Percentiles rank a stretch among this genome's conserved stretches.
Evolutionary conservation across 2,888 invertebrate species (phyloP).

Genomic region (Microctonus brassicae): DNA sequence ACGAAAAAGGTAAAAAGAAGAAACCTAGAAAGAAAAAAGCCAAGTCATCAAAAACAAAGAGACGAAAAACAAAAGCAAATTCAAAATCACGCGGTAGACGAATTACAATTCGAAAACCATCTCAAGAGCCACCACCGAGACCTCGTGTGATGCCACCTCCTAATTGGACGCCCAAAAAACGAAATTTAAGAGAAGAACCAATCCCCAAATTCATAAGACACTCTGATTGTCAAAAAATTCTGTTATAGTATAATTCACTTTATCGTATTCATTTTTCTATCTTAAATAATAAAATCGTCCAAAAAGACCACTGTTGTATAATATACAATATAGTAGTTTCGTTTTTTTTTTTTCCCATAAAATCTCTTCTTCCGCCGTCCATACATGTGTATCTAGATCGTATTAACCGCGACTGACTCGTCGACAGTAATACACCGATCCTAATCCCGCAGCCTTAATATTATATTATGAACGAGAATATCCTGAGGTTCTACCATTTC

Average conservation of each 20-base stretch:
- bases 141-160: constrained; percentile 53
- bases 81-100: constrained; percentile 24
- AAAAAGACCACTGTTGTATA: neutral
- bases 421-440: constrained; percentile 33
- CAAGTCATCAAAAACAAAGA: constrained; percentile 26
- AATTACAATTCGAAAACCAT: constrained; percentile 30
- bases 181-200: constrained; percentile 54
- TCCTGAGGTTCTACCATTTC: constrained; percentile 34
- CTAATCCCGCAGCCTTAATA: constrained; percentile 47
- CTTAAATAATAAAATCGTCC: neutral
- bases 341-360: constrained; percentile 56
- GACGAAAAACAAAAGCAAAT: constrained; percentile 23
- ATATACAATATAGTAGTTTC: neutral
- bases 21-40: constrained; percentile 22
- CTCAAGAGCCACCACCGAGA: constrained; percentile 42
- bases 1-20: constrained; percentile 17
- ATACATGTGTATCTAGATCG: constrained; percentile 49
- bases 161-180: constrained; percentile 50
- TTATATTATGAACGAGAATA: neutral
- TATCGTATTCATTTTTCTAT: neutral
- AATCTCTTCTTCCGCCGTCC: constrained; percentile 54
- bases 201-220: constrained; percentile 54
- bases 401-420: constrained; percentile 55
- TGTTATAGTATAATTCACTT: neutral
- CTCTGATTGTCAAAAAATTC: constrained; percentile 6